Evolutionary conservation across 2,888 invertebrate species (phyloP), one percentile per base, ranked within the genome.

Genomic region (Ashinkailepas kermadecensis): DNA sequence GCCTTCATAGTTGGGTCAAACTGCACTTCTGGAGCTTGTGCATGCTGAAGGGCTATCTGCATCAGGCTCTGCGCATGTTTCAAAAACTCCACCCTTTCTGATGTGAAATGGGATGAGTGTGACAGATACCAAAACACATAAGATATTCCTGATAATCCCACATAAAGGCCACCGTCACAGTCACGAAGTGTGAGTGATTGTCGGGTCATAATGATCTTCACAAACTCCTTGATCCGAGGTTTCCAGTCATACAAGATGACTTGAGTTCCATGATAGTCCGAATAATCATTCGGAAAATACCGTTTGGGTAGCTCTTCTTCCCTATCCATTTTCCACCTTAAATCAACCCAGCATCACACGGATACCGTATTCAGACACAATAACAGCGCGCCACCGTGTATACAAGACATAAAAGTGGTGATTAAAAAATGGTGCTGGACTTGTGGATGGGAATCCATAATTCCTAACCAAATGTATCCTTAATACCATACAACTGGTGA

Each of bases 101-200:
- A 82, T 11, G 82, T 82, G 81, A 86, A 85, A 15, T 86, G 86
- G 0, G 90, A 87, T 80, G 91, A 90, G 86, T 90, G 90, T 23
- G 91, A 89, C 81, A 95, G 86, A 85, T 92, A 91, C 87, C 92
- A 92, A 85, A 92, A 92, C 92, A 93, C 93, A 86, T 91, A 95
- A 0, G 93, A 91, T 80, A 93, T 90, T 15, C 95, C 94, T 78
- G 91, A 90, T 59, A 91, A 87, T 0, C 93, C 93, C 78, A 92
- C 90, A 86, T 93, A 93, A 3, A 93, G 85, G 0, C 93, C 93
- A 12, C 92, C 91, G 86, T 91, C 89, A 83, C 85, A 82, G 84
- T 85, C 81, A 86, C 86, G 65, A 84, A 86, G 7, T 88, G 87
- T 82, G 86, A 86, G 58, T 87, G 85, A 81, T 87, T 85, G 57